phyloP scores from a whole-genome alignment of 2,888 invertebrate genomes.

The Cantharis rufa region DNA sequence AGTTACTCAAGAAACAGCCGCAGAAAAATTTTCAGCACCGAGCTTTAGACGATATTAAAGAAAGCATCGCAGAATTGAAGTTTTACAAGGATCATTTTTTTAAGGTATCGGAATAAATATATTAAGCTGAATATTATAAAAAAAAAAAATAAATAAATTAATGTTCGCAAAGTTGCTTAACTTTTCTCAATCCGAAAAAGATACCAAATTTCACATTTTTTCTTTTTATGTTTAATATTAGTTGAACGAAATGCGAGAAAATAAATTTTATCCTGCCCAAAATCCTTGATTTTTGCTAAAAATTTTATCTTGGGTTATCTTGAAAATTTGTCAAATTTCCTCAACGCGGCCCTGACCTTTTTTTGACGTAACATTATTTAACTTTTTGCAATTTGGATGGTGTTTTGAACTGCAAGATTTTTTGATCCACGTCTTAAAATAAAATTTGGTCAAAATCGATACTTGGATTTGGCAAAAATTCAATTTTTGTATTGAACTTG shows the following conservation, averaged over 20 bases:
- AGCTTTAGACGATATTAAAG: conserved; percentile 81
- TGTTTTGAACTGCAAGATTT: neutral
- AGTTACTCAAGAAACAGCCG: conserved; percentile 62
- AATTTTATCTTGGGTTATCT: neutral
- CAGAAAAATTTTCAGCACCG: conserved; percentile 71
- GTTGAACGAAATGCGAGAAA: too few relatives aligned
- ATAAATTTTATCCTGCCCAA: neutral
- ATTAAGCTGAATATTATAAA: neutral
- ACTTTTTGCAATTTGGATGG: neutral
- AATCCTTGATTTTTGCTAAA: neutral
- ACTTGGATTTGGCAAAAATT: neutral
- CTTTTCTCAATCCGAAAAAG: neutral
- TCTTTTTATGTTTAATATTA: too few relatives aligned
- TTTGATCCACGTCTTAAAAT: neutral
- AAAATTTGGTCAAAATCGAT: neutral
- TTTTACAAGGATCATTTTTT: conserved; percentile 76
- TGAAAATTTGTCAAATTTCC: neutral
- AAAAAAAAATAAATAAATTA: neutral
- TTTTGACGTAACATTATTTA: neutral
- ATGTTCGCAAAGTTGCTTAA: neutral
- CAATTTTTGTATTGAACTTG: neutral
- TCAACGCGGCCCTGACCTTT: neutral
- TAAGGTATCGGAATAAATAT: conserved; percentile 44
- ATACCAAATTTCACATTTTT: too few relatives aligned
- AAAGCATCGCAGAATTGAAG: conserved; percentile 82